A percentile compares a stretch with the other conserved stretches of the same genome.
Evolutionary conservation across 2,113 vertebrate genomes (phyloP).

Genomic region (Pseudorhombus dupliciocellatus): DNA sequence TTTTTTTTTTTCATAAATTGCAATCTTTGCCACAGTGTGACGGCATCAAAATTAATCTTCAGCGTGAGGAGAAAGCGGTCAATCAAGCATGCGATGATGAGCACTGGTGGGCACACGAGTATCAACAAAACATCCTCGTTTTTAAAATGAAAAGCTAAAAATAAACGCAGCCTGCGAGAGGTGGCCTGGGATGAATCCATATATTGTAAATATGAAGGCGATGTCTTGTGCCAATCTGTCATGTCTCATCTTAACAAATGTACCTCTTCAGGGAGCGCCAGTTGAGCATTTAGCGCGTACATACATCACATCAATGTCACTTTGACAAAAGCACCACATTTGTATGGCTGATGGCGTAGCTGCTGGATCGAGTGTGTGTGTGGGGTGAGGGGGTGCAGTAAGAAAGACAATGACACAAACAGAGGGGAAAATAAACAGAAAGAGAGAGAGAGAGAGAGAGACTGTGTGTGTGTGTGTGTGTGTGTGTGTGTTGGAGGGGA

Average conservation of each 20-base stretch:
- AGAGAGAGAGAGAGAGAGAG: background rate
- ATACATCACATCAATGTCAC: slow-evolving; percentile 74
- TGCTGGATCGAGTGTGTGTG: slow-evolving; percentile 37
- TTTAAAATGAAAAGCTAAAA: slow-evolving; percentile 27
- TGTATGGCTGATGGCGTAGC: slow-evolving; percentile 60
- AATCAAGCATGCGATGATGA: slow-evolving; percentile 33
- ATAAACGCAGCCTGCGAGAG: slow-evolving; percentile 5
- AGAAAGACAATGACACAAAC: slow-evolving; percentile 1
- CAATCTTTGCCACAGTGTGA: slow-evolving; percentile 21
- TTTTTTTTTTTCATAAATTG: slow-evolving; percentile 27
- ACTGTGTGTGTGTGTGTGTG: too few relatives aligned
- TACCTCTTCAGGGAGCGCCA: slow-evolving; percentile 51
- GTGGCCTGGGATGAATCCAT: slow-evolving; percentile 35
- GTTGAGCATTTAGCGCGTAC: slow-evolving; percentile 61
- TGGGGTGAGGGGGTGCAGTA: background rate
- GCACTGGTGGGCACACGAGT: slow-evolving; percentile 28
- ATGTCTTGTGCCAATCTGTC: slow-evolving; percentile 69
- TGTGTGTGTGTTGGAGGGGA: too few relatives aligned
- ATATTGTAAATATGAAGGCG: slow-evolving; percentile 63
- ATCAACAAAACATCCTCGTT: slow-evolving; percentile 17
- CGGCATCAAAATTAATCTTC: slow-evolving; percentile 35
- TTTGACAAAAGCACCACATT: slow-evolving; percentile 57
- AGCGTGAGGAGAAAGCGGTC: slow-evolving; percentile 35
- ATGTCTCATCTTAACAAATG: slow-evolving; percentile 70
- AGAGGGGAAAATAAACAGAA: slow-evolving; percentile 18